Evolutionary conservation across 2,797 vertebrate genomes (phyloP).

Genomic region (Naso thynnoides): DNA sequence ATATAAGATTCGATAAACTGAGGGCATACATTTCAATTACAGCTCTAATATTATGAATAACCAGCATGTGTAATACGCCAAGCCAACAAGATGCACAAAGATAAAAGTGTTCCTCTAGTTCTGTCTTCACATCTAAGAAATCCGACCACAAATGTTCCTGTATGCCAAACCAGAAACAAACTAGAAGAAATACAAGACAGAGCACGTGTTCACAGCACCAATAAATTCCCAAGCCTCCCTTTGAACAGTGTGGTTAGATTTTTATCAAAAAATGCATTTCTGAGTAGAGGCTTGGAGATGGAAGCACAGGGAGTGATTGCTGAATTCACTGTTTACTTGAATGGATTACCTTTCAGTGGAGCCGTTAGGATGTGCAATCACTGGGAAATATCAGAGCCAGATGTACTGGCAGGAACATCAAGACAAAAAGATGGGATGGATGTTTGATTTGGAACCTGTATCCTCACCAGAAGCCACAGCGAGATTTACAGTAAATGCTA

Average conservation of each 20-base stretch:
- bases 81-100: slow-evolving; percentile 6
- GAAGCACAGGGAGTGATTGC: slow-evolving; percentile 42
- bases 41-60: not conserved
- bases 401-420: slow-evolving; percentile 48
- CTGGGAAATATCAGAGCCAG: slow-evolving; percentile 50
- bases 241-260: slow-evolving; percentile 53
- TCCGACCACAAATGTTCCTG: slow-evolving; percentile 3
- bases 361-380: slow-evolving; percentile 57
- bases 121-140: slow-evolving; percentile 14
- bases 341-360: slow-evolving; percentile 64
- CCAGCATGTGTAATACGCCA: not conserved
- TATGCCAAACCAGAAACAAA: slow-evolving; percentile 17
- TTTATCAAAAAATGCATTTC: slow-evolving; percentile 65
- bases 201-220: slow-evolving; percentile 43
- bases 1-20: not conserved
- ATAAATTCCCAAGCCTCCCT: slow-evolving; percentile 34
- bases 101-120: not conserved
- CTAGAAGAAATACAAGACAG: slow-evolving; percentile 30
- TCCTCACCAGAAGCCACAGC: slow-evolving; percentile 4
- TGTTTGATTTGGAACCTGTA: slow-evolving; percentile 44
- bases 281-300: slow-evolving; percentile 38
- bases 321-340: slow-evolving; percentile 70
- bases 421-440: slow-evolving; percentile 42
- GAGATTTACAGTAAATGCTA: slow-evolving; percentile 17
- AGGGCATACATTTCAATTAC: not conserved